A percentile compares a stretch with the other conserved stretches of the same genome.
Conservation (phyloP, 2,113 vertebrate genomes). For the Paralichthys olivaceus region DNA sequence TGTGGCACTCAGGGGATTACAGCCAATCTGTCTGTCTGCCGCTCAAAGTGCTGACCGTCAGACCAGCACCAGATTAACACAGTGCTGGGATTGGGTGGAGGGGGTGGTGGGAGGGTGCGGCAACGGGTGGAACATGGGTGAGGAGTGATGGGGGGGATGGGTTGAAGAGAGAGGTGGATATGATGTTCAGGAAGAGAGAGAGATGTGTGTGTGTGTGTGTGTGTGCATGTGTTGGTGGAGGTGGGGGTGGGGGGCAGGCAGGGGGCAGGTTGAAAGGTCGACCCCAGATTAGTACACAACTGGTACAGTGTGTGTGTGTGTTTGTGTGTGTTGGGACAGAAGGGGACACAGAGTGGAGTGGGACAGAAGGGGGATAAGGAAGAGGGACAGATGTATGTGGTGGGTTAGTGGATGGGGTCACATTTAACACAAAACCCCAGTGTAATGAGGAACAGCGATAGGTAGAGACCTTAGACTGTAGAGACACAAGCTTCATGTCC, state of each 20-base stretch:
- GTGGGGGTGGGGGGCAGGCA: background rate
- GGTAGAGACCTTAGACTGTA: no score
- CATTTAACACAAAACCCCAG: background rate
- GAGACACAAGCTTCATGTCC: no score
- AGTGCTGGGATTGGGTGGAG: slow-evolving; percentile 65
- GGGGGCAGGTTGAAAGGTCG: slow-evolving; percentile 42
- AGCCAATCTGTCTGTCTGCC: slow-evolving; percentile 82
- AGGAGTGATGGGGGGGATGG: slow-evolving; percentile 14
- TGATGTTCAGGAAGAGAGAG: background rate
- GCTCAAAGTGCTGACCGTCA: slow-evolving; percentile 80
- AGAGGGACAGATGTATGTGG: slow-evolving; percentile 43
- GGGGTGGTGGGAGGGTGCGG: background rate
- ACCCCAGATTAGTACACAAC: slow-evolving; percentile 65
- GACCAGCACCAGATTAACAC: slow-evolving; percentile 80
- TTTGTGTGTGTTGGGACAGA: slow-evolving; percentile 7
- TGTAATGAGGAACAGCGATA: background rate
- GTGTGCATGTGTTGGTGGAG: background rate
- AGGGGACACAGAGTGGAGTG: slow-evolving; percentile 6
- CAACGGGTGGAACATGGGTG: slow-evolving; percentile 2
- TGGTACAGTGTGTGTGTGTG: slow-evolving; percentile 52
- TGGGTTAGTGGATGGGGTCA: background rate
- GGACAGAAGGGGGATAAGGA: slow-evolving; percentile 48
- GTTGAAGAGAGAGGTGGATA: slow-evolving; percentile 26
- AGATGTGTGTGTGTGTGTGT: background rate
- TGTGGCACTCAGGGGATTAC: slow-evolving; percentile 81